phyloP scores from a whole-genome alignment of 2,888 invertebrate genomes.

The Ectemnius continuus region DNA sequence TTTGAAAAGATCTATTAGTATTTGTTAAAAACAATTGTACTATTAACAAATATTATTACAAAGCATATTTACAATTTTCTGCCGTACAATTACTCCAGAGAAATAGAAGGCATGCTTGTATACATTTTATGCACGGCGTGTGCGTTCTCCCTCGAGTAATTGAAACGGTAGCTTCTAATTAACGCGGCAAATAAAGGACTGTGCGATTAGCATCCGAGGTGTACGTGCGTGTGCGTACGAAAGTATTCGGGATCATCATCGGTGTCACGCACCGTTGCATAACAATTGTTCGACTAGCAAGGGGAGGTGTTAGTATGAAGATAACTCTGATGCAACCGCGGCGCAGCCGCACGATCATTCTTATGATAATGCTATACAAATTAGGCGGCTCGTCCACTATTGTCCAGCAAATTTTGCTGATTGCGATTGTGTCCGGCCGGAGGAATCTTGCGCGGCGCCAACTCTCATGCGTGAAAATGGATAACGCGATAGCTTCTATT shows the following conservation, averaged over 20 bases:
- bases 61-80: too few species aligned
- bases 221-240: conserved; percentile 28
- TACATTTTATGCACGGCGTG: too few species aligned
- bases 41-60: too few species aligned
- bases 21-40: too few species aligned
- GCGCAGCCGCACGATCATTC: conserved; percentile 39
- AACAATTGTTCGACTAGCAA: conserved; percentile 44
- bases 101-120: too few species aligned
- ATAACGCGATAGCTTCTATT: too few species aligned
- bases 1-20: too few species aligned
- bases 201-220: conserved; percentile 19
- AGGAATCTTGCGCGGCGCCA: conserved; percentile 11
- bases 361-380: conserved; percentile 53
- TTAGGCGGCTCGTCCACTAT: conserved; percentile 12
- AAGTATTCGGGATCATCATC: conserved; percentile 34
- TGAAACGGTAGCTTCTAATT: neutral
- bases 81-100: too few species aligned
- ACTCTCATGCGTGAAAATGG: too few species aligned
- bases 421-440: conserved; percentile 29
- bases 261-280: conserved; percentile 38
- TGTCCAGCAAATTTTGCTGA: conserved; percentile 19
- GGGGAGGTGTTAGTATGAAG: conserved; percentile 46
- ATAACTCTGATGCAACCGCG: conserved; percentile 43
- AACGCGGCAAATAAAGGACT: conserved; percentile 6
- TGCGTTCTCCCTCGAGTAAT: neutral